Evolutionary conservation across 1,140 invertebrate genomes (phyloP).

Genomic region (Coelopa frigida): DNA sequence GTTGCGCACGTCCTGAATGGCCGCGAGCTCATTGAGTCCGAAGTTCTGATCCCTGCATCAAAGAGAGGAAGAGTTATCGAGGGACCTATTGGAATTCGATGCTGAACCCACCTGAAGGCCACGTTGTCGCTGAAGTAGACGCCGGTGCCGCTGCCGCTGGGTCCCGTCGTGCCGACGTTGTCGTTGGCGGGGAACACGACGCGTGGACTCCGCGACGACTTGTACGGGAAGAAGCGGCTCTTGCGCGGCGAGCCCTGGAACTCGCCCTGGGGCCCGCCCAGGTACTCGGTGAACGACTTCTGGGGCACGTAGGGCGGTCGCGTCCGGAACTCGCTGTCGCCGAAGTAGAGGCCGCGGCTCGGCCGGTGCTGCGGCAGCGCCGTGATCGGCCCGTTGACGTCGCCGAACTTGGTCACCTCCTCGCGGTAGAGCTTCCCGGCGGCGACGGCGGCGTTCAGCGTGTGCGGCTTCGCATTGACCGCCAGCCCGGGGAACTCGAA

Average conservation of each 20-base stretch:
- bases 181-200: conserved; percentile 52
- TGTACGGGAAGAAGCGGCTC: conserved; percentile 37
- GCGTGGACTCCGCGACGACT: conserved; percentile 48
- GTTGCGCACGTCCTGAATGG: conserved; percentile 47
- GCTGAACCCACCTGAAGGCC: conserved; percentile 44
- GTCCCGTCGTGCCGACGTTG: conserved; percentile 46
- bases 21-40: conserved; percentile 48
- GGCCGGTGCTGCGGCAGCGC: conserved; percentile 32
- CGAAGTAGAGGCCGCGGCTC: conserved; percentile 32
- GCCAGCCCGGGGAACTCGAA: conserved; percentile 37
- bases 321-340: conserved; percentile 34
- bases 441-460: conserved; percentile 22
- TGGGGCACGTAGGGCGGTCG: conserved; percentile 26
- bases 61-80: background rate
- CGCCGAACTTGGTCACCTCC: conserved; percentile 43
- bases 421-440: conserved; percentile 34
- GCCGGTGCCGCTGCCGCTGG: conserved; percentile 28
- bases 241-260: conserved; percentile 29
- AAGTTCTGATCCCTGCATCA: conserved; percentile 50
- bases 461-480: conserved; percentile 36
- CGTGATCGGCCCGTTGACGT: conserved; percentile 42
- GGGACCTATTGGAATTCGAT: background rate
- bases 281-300: conserved; percentile 38
- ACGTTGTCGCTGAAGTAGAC: conserved; percentile 50
- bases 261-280: conserved; percentile 24